Evolutionary conservation across 2,113 vertebrate genomes (phyloP), one percentile per base, ranked within the genome.

Genomic region (Menura novaehollandiae): DNA sequence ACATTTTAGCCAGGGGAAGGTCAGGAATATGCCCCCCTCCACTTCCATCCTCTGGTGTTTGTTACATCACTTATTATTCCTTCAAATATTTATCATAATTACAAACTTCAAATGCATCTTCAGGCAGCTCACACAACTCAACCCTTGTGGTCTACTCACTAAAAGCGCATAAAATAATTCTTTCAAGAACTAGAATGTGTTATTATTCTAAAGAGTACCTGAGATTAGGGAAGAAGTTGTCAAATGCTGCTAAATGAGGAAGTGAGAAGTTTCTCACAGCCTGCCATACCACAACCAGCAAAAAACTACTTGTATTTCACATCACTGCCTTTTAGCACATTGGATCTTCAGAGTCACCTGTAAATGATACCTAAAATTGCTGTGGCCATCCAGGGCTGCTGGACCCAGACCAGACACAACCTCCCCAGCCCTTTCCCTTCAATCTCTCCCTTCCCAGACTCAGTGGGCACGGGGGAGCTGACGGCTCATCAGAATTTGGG

Each of bases 401-500:
- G 55, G 39, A 55, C 11, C 15, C 19, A 74, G 47, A 44, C 11
- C 2, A 2, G 33, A 18, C 23, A 51, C 52, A 52, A 27, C 23
- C 33, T 8, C 39, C 19, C 72, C 51, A 73, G 51, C 37, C 26
- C 16, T 83, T 44, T 26, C 49, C 77, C 73, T 62, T 67, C n/a
- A 63, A 62, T 62, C 37, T 71, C 39, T n/a, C 55, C 68, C 60
- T 24, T 79, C 77, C 35, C 77, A 58, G 59, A 44, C 55, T 76
- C 43, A 2, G 63, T 43, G 39, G 7, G 11, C 33, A 7, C 49
- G 56, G 44, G 6, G 26, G 30, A 81, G 75, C 68, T 60, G 74
- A 59, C 72, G 83, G 53, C 60, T 69, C 64, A 95, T 86, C 94
- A 85, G 41, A 66, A 84, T 84, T 72, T 69, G 35, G 78, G 78